A percentile compares a stretch with the other conserved stretches of the same genome.
Evolutionary conservation across 2,797 vertebrate genomes (phyloP).

Genomic region (Ctenochaetus hawaiiensis): DNA sequence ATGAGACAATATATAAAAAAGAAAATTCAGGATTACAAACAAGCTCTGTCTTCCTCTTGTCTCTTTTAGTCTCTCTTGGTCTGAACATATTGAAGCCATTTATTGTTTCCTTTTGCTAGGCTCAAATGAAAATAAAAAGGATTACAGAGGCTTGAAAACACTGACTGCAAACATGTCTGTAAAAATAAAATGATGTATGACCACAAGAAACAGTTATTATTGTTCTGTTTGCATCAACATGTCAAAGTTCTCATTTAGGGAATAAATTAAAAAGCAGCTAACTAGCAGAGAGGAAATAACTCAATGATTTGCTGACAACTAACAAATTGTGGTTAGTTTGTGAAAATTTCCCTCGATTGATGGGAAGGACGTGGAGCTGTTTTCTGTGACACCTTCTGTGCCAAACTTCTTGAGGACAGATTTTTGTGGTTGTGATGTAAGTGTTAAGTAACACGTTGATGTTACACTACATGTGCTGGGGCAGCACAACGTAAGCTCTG

Average conservation of each 20-base stretch:
- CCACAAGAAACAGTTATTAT: background rate
- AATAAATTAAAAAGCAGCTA: background rate
- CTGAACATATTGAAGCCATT: constrained; percentile 2
- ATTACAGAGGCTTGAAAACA: background rate
- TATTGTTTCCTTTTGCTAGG: background rate
- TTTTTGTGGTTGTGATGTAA: constrained; percentile 14
- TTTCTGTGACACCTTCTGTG: background rate
- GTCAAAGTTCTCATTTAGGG: background rate
- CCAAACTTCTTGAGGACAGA: background rate
- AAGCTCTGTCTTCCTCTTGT: background rate
- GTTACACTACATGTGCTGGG: background rate
- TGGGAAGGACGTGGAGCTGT: background rate
- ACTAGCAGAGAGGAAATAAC: background rate
- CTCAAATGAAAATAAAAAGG: constrained; percentile 11
- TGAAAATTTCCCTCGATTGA: too few relatives aligned
- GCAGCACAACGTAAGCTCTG: background rate
- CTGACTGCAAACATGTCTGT: background rate
- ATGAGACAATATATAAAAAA: too few relatives aligned
- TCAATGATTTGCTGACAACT: background rate
- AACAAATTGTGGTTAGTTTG: background rate
- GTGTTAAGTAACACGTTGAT: background rate
- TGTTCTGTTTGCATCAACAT: background rate
- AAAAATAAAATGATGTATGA: background rate
- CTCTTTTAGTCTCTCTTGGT: background rate
- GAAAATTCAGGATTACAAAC: too few relatives aligned